Conservation (phyloP, 2,113 vertebrate species). For the Lagopus muta region DNA sequence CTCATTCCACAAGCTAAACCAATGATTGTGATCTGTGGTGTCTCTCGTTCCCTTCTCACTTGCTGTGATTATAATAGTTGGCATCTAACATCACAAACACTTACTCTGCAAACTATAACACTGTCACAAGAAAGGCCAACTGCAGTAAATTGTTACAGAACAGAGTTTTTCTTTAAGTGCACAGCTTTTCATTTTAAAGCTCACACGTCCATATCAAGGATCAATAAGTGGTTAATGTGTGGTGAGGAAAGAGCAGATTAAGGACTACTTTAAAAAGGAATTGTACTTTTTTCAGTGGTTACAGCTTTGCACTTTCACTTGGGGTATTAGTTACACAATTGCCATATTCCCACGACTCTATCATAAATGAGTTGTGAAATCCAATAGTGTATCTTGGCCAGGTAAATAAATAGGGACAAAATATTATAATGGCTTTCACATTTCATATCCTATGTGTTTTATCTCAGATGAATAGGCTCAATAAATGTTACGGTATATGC, state of each 20-base stretch:
- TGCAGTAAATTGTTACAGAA: not conserved
- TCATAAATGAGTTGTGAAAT: constrained; percentile 50
- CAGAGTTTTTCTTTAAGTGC: not conserved
- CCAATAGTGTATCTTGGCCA: constrained; percentile 4
- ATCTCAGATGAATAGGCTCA: constrained; percentile 54
- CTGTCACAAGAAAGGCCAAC: not conserved
- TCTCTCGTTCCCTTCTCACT: not conserved
- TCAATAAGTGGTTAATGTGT: constrained; percentile 13
- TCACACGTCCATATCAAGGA: not conserved
- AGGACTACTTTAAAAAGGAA: constrained; percentile 31
- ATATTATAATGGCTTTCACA: constrained; percentile 43
- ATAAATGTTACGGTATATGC: constrained; percentile 45
- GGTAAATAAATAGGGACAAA: constrained; percentile 42
- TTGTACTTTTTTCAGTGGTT: constrained; percentile 1
- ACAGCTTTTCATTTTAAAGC: not conserved
- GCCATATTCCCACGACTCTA: constrained; percentile 8
- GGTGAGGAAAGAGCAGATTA: constrained; percentile 4
- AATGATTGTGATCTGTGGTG: accelerated
- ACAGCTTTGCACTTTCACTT: constrained; percentile 37
- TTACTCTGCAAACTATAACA: not conserved
- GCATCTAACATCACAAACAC: not conserved
- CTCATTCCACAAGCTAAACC: not conserved
- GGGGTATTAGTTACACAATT: constrained; percentile 38
- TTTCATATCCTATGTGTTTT: constrained; percentile 50
- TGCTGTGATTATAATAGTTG: not conserved